Base-by-base conservation (phyloP, 2,888 invertebrate species). In the Pollenia angustigena region DNA sequence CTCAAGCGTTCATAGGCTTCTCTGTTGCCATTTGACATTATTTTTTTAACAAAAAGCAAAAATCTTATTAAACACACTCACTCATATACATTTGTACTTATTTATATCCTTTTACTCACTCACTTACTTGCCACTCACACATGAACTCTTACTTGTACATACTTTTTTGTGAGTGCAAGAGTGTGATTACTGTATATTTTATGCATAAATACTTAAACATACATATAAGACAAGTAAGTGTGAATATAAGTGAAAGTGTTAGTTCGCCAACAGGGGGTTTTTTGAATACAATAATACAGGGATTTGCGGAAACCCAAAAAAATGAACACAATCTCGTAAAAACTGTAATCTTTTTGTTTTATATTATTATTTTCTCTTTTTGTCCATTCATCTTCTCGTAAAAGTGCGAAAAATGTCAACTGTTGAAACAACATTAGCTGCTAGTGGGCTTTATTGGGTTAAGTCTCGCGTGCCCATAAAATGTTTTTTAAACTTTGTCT, bases 1-100 rank as follows among this genome's bases (percentile, higher is more conserved):
- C 87, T 87, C 78, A 81, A 84, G 78, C 87, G 87, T 87, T 81
- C 87, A 81, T 76, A 84, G 86, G 81, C 84, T 81, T 87, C 84
- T 85, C 79, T 86, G 64, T 72, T 85, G 85, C 71, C 88, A 87
- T 86, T 88, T 88, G 87, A 87, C 88, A 88, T 81, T 79, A 87
- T 85, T 87, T 88, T 83, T 54, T 16, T 50, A 4, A 64, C 12
- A 7, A 32, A 48, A 64, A 81, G 75, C 81, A 72, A 54, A 64
- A 81, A 81, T 84, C 78, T 69, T 69, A 81, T 84, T 87, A 76
- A 23, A 76, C 60, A 74, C 44, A 58, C 71, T 64, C 54, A 79
- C 16, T 16, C 75, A 69, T 23, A 32, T 44, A 81, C 23, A 72
- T 23, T 40, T 16, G 14, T 48, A 64, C 69, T 52, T 62, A 58